Base-by-base conservation (phyloP, 1,140 invertebrate species). In the Heliconius congener region DNA sequence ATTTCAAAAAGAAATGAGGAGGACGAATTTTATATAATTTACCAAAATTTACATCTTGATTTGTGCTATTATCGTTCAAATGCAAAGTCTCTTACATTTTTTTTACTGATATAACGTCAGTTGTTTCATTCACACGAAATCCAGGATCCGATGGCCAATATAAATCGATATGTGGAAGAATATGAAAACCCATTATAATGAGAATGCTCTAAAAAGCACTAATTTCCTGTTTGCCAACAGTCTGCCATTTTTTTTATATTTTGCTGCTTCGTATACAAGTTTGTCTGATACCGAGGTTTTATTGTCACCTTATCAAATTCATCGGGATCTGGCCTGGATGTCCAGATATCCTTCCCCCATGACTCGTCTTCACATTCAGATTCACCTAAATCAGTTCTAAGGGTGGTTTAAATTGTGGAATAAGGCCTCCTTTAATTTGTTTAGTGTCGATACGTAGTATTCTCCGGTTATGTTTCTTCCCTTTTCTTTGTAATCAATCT, bases 191-290 rank as follows among this genome's bases (percentile, higher is more conserved):
- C 82, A 85, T 85, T 71, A 83, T 83, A 73, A 88, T 85, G 46
- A 88, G 39, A 79, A 87, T 88, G 39, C 82, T 84, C 2, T 84
- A 76, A 83, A 85, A 84, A 77, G 84, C 85, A 77, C 76, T 82
- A 71, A 86, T 73, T 86, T 88, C 84, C 9, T 83, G 70, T 82
- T 37, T 85, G 70, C 82, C 77, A 76, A 84, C 75, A 79, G 79
- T 74, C 72, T 83, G 74, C 77, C 80, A 83, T 77, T 84, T 80
- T 79, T 30, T 81, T 81, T 77, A 79, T 81, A 79, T 85, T 83
- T 81, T 84, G 74, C 73, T 84, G 84, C 79, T 86, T 76, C 37
- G 82, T 84, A 81, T 83, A 87, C 34, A 83, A 81, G 46, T 85
- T 85, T 82, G 81, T 87, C 46, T 87, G 82, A 46, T 50, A 50